Conservation (phyloP, 2,797 vertebrate genomes). For the Fistularia commersonii region DNA sequence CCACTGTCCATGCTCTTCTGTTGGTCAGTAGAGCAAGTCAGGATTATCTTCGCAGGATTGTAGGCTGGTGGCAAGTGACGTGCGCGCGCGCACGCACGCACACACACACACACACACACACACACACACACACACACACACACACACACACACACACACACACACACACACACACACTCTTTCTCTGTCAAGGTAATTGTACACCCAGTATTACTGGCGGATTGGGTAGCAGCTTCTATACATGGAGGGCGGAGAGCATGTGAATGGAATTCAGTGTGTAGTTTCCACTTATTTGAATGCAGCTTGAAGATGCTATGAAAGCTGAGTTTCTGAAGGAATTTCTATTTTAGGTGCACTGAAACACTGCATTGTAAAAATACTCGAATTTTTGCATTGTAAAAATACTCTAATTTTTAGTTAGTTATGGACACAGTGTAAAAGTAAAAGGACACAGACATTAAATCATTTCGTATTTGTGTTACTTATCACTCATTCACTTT, state of each 20-base stretch:
- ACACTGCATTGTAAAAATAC: too few relatives aligned
- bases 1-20: slow-evolving; percentile 10
- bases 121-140: too few relatives aligned
- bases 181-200: slow-evolving; percentile 14
- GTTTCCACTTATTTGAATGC: slow-evolving; percentile 8
- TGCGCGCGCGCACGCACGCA: slow-evolving; percentile 9
- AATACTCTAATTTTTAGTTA: too few relatives aligned
- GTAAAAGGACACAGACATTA: too few relatives aligned
- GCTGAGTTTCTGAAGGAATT: neutral
- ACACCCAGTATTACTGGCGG: slow-evolving; percentile 31
- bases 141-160: too few relatives aligned
- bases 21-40: slow-evolving; percentile 40
- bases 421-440: too few relatives aligned
- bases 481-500: too few relatives aligned
- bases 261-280: slow-evolving; percentile 27
- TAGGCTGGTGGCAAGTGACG: slow-evolving; percentile 26
- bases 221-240: slow-evolving; percentile 28
- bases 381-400: too few relatives aligned
- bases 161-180: too few relatives aligned
- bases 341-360: neutral
- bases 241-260: slow-evolving; percentile 6
- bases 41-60: slow-evolving; percentile 47
- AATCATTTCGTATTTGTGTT: too few relatives aligned
- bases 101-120: neutral
- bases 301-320: neutral